Percentiles rank a stretch among this genome's conserved stretches.
Evolutionary conservation across 2,113 vertebrate genomes (phyloP).

Genomic region (Rallus limicola): DNA sequence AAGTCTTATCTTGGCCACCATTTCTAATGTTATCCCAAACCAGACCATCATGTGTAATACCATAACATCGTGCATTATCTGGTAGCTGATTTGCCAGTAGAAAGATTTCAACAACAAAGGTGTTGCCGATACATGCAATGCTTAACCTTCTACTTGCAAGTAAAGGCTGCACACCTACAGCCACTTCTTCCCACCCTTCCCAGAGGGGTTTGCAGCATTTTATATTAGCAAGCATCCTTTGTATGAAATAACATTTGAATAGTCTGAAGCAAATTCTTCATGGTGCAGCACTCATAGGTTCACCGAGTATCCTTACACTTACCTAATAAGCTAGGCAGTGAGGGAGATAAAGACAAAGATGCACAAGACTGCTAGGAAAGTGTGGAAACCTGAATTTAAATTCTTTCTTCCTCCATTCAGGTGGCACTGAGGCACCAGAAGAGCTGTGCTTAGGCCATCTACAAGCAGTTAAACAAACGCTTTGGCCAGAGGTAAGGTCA

Average conservation of each 20-base stretch:
- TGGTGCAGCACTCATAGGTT: fast-evolving
- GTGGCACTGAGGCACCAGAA: not conserved
- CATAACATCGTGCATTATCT: not conserved
- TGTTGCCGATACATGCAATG: fast-evolving
- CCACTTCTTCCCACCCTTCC: not conserved
- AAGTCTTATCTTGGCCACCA: not conserved
- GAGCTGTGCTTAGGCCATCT: not conserved
- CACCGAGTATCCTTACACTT: not conserved
- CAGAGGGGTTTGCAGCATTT: not conserved
- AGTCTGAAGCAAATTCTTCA: not conserved
- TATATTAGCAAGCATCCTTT: not conserved
- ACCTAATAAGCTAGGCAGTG: not conserved
- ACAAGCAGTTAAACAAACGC: not conserved
- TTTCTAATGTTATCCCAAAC: not conserved
- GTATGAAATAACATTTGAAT: not conserved
- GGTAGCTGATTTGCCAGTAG: not conserved
- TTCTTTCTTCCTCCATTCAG: not conserved
- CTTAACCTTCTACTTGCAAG: not conserved
- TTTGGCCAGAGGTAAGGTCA: not conserved
- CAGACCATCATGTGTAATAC: not conserved
- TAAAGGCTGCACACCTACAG: fast-evolving
- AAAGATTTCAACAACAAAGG: not conserved
- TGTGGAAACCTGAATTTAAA: not conserved
- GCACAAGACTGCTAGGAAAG: not conserved
- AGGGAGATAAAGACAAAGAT: not conserved